These are phyloP conservation scores for Sylvia atricapilla DNA, from an alignment of 2,113 vertebrate genomes.

Conservation along the genomic window DNA sequence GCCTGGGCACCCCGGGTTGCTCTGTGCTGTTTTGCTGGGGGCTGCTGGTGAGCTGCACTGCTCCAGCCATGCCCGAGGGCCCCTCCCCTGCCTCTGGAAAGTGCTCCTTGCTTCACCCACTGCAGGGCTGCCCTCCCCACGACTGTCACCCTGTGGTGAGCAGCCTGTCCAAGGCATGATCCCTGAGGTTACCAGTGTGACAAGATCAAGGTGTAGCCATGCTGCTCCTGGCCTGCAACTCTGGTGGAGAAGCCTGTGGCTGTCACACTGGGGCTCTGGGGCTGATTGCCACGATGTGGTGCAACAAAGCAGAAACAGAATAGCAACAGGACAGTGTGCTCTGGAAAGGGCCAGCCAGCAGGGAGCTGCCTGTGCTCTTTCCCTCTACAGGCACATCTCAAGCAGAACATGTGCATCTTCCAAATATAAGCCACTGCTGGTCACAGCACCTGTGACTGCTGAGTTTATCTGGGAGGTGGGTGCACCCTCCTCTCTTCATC, in stretches of 20 bases:
- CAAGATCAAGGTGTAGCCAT: rapidly evolving
- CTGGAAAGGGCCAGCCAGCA: rapidly evolving
- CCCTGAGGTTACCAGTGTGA: rapidly evolving
- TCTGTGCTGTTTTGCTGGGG: not conserved
- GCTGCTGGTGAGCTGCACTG: not conserved
- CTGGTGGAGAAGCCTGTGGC: not conserved
- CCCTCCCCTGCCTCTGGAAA: not conserved
- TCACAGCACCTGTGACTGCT: not conserved
- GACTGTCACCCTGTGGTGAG: not conserved
- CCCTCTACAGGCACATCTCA: not conserved
- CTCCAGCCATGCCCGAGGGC: not conserved
- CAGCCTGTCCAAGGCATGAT: rapidly evolving
- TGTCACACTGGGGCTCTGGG: not conserved
- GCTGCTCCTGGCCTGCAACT: not conserved
- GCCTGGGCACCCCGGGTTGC: not conserved
- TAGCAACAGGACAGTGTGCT: not conserved
- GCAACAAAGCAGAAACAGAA: not conserved
- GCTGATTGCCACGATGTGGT: rapidly evolving
- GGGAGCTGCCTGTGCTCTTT: not conserved
- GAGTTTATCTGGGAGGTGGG: not conserved
- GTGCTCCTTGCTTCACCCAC: not conserved
- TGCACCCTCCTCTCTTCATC: not conserved
- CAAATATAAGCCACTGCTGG: rapidly evolving
- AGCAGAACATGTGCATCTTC: not conserved
- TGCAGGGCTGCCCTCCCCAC: rapidly evolving